These are phyloP conservation scores for Platalea minor DNA, from an alignment of 2,797 vertebrate genomes.

Conservation along the genomic window DNA sequence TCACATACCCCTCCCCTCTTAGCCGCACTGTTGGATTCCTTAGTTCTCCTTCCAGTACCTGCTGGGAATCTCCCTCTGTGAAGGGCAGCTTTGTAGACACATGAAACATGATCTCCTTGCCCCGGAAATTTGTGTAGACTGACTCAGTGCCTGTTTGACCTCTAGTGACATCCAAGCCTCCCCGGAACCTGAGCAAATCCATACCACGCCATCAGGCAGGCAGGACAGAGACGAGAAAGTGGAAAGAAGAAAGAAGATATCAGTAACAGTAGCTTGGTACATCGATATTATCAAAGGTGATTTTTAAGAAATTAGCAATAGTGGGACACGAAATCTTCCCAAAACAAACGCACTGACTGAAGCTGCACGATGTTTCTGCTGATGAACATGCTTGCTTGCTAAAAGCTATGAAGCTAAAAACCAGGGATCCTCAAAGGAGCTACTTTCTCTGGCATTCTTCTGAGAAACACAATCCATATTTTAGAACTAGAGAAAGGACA, in stretches of 20 bases:
- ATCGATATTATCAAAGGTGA: background rate
- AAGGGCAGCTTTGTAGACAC: conserved; percentile 90
- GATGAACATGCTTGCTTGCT: background rate
- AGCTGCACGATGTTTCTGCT: background rate
- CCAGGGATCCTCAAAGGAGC: background rate
- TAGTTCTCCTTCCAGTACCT: conserved; percentile 72
- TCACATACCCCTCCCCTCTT: background rate
- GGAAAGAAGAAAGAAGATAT: background rate
- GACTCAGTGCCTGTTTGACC: conserved; percentile 90
- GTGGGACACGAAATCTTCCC: background rate
- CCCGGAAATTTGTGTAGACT: conserved; percentile 86
- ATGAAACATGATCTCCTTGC: conserved; percentile 93
- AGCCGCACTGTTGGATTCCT: background rate
- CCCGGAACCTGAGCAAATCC: conserved; percentile 81
- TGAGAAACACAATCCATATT: background rate
- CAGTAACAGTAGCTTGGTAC: background rate
- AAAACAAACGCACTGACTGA: background rate
- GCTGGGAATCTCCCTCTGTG: conserved; percentile 89
- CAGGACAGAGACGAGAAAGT: background rate
- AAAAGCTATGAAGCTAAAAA: background rate
- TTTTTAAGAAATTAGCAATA: background rate
- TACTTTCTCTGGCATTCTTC: background rate
- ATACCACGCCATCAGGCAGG: background rate
- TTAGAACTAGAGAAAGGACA: background rate
- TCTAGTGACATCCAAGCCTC: conserved; percentile 88